Conservation (phyloP, 2,113 vertebrate species). For the Empidonax alnorum region DNA sequence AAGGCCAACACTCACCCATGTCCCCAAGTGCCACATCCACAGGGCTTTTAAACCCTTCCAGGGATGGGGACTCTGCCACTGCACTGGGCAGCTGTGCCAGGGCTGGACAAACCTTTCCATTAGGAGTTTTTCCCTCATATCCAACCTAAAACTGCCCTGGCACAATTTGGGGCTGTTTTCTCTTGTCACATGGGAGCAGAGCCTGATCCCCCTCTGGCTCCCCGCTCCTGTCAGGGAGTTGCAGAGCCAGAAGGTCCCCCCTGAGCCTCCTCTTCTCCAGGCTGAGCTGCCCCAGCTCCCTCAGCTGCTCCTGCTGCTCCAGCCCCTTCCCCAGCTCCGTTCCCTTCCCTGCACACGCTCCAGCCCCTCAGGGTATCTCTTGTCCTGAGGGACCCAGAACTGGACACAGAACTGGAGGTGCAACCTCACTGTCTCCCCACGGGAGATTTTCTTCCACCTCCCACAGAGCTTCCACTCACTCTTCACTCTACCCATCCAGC, state of each 20-base stretch:
- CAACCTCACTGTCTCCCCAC: accelerated
- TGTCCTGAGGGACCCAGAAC: background rate
- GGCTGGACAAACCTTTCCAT: accelerated
- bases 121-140: background rate
- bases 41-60: background rate
- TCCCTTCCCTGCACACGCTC: background rate
- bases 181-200: background rate
- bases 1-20: too few species aligned
- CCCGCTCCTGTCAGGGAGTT: background rate
- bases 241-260: background rate
- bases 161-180: accelerated
- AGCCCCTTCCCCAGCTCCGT: background rate
- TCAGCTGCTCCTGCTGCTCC: background rate
- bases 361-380: background rate
- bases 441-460: background rate
- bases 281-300: background rate
- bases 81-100: background rate
- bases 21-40: background rate
- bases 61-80: background rate
- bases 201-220: accelerated
- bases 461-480: background rate
- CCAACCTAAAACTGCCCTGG: too few species aligned
- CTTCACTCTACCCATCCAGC: background rate
- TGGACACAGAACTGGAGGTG: accelerated
- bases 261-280: background rate